Base-by-base conservation (phyloP, 1,140 invertebrate genomes). In the Berghia stephanieae region DNA sequence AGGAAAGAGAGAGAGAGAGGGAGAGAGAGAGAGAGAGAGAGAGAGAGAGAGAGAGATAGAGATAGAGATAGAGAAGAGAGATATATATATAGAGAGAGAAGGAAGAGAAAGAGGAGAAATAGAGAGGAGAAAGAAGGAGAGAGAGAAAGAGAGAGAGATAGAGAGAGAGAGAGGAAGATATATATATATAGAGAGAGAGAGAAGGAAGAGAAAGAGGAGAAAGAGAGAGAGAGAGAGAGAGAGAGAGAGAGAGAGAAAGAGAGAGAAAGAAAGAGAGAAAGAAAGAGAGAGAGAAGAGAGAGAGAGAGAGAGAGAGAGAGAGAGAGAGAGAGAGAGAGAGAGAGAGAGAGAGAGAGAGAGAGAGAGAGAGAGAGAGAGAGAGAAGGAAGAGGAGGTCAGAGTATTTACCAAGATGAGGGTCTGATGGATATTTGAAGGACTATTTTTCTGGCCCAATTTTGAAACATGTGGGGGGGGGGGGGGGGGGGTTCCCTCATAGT, bases 231-330 rank as follows among this genome's bases (percentile, higher is more conserved):
- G 75, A 70, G 31, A 70, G 75, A 77, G 43, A 70, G 49, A 52
- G 43, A 70, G 75, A 69, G 46, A 77, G 67, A 70, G 67, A 70
- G 67, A 68, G 67, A 55, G 66, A 70, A 67, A 68, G 42, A 77
- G 44, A 77, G 44, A 69, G 75, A 68, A 34, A 77, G 42, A 55
- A 44, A 77, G 42, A 69, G 40, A 52, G 36, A 69, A 67, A 77
- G 42, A 46, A 34, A 31, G 63, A 49, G 40, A 66, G 8, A 68
- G 31, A 68, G 66, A 36, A 68, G 31, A 68, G 34, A 34, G 34
- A 68, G 31, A 68, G 34, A 34, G 34, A 68, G 66, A 68, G 34
- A 36, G 6, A 68, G 31, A 68, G 34, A 36, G 34, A 68, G 66
- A 68, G 57, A 31, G 10, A 31, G 57, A 31, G 57, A 31, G 13